Evolutionary conservation across 1,140 invertebrate species (phyloP), one percentile per base, ranked within the genome.

Genomic region (Lepidotrigona ventralis): DNA sequence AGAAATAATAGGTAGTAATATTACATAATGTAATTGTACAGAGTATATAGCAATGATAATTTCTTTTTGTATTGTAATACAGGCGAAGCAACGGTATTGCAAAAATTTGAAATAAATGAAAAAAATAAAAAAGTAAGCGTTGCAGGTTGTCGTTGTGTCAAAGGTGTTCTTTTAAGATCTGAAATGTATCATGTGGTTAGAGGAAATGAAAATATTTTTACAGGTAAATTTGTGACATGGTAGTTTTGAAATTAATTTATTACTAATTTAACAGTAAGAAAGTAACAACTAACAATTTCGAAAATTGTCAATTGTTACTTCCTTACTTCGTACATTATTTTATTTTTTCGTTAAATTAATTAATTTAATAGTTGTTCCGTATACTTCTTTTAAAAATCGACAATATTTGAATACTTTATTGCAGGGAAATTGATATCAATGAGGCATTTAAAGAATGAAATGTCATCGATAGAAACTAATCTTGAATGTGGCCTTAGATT

Each of bases 361-460:
- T 21, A 72, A 80, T 51, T 46, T 81, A 81, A 81, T 74, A 74
- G 17, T 33, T 54, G 11, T 66, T 56, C 8, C 46, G 53, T 33
- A 58, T 71, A 70, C 66, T 69, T 53, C 70, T 68, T 29, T n/a
- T 77, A 33, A 63, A 73, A 53, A 63, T 58, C 0, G 2, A 63
- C 39, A 58, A 81, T 64, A 79, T 69, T 46, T 58, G 51, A 83
- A 73, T 81, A 58, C 60, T 58, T 87, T 85, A 33, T 93, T 91
- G 51, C 85, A 97, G 97, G 98, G 70, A 94, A 95, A 88, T 89
- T 98, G 56, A 92, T 94, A 46, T 98, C 98, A 6, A 96, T 99
- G 96, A 96, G 96, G 88, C 98, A 99, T 93, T 91, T 98, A 14
- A 99, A 99, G 93, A 95, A 96, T 85, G 98, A 99, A 95, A 97